phyloP scores from a whole-genome alignment of 2,888 invertebrate species.

The Perithous albicinctus region DNA sequence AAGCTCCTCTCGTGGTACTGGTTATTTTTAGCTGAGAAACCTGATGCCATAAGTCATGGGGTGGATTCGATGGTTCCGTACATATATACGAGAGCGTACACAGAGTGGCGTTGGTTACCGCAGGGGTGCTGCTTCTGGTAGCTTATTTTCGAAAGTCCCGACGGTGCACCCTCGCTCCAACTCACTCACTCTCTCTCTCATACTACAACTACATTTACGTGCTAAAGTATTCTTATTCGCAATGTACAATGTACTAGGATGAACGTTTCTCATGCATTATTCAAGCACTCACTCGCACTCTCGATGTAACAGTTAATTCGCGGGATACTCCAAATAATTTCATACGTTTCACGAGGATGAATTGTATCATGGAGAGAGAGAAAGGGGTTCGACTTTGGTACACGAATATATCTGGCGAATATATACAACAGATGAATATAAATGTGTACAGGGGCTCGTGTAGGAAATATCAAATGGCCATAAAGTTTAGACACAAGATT shows the following conservation, averaged over 20 bases:
- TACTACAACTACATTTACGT: neutral
- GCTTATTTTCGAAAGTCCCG: constrained; percentile 67
- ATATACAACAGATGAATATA: no score
- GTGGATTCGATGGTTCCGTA: constrained; percentile 50
- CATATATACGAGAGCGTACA: constrained; percentile 31
- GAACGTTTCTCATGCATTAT: constrained; percentile 64
- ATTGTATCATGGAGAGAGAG: constrained; percentile 38
- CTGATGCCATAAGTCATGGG: constrained; percentile 76
- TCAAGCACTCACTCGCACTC: constrained; percentile 61
- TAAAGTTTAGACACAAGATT: neutral
- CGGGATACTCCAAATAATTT: constrained; percentile 66
- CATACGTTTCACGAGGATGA: constrained; percentile 59
- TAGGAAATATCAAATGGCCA: no score
- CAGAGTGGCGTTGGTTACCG: constrained; percentile 65
- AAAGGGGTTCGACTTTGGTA: no score
- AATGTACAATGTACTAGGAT: constrained; percentile 44
- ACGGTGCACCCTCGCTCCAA: constrained; percentile 56
- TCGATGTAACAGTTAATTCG: constrained; percentile 64
- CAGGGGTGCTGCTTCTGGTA: constrained; percentile 64
- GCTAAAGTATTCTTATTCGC: constrained; percentile 51
- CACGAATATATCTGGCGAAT: no score
- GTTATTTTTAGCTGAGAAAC: constrained; percentile 73
- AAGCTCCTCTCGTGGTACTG: constrained; percentile 41
- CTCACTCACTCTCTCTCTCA: constrained; percentile 43
- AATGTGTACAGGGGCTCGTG: no score